phyloP scores from a whole-genome alignment of 2,797 vertebrate species.

The Poeciliopsis presidionis region DNA sequence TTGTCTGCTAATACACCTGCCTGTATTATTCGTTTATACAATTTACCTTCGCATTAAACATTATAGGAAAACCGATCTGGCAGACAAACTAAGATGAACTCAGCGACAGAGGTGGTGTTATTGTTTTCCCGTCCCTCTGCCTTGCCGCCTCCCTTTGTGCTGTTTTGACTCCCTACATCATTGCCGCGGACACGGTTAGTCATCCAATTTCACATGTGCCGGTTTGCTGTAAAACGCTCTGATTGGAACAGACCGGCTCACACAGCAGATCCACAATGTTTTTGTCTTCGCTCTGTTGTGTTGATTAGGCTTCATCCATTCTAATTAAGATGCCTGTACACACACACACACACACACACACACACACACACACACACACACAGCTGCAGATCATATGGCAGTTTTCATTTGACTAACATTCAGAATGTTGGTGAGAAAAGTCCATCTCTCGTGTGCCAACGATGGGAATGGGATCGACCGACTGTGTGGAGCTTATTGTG shows the following conservation, averaged over 20 bases:
- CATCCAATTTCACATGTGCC: slow-evolving; percentile 6
- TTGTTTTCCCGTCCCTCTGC: background rate
- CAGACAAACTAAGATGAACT: background rate
- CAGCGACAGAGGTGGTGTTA: background rate
- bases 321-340: slow-evolving; percentile 24
- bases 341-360: background rate
- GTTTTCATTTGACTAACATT: background rate
- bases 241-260: slow-evolving; percentile 44
- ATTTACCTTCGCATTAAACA: background rate
- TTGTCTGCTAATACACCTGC: background rate
- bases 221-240: slow-evolving; percentile 14
- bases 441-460: slow-evolving; percentile 47
- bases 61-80: background rate
- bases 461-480: slow-evolving; percentile 13
- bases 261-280: slow-evolving; percentile 44
- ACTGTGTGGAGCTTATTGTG: slow-evolving; percentile 19
- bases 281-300: slow-evolving; percentile 29
- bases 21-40: background rate
- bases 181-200: slow-evolving; percentile 16
- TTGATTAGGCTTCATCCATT: slow-evolving; percentile 49
- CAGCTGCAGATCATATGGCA: background rate
- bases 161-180: slow-evolving; percentile 15
- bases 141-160: slow-evolving; percentile 16
- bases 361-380: background rate
- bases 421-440: background rate